phyloP scores from a whole-genome alignment of 2,888 invertebrate species.

The Neuroscelio doddi region DNA sequence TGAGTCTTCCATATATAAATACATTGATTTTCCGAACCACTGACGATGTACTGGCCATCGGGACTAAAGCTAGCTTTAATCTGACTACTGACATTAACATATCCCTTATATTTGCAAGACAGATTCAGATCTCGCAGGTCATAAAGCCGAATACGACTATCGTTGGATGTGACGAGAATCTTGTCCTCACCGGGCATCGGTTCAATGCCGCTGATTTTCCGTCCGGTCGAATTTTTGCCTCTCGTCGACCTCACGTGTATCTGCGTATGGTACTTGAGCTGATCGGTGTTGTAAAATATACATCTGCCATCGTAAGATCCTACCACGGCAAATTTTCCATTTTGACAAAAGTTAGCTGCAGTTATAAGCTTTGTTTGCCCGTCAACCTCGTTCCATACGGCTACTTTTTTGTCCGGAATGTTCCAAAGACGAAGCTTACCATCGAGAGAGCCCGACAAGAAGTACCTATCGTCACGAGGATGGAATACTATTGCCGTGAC shows the following conservation, averaged over 20 bases:
- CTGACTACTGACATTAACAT: slow-evolving; percentile 95
- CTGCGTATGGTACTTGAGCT: slow-evolving; percentile 97
- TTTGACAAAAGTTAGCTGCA: slow-evolving; percentile 97
- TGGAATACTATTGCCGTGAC: slow-evolving; percentile 99
- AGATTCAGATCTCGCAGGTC: slow-evolving; percentile 95
- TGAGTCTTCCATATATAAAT: slow-evolving; percentile 99
- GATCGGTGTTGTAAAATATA: slow-evolving; percentile 98
- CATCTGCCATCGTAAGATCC: slow-evolving; percentile 99
- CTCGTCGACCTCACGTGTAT: slow-evolving; percentile 96
- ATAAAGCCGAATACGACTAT: slow-evolving; percentile 95
- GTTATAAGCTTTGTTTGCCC: slow-evolving; percentile 96
- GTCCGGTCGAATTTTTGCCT: slow-evolving; percentile 95
- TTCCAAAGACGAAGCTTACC: slow-evolving; percentile 99
- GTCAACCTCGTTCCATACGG: slow-evolving; percentile 97
- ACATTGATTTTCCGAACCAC: slow-evolving; percentile 97
- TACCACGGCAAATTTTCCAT: slow-evolving; percentile 98
- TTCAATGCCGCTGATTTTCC: slow-evolving; percentile 98
- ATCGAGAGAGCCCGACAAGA: slow-evolving; percentile 97
- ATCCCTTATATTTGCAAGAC: slow-evolving; percentile 96
- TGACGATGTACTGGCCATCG: slow-evolving; percentile 97
- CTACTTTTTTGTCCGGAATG: slow-evolving; percentile 99
- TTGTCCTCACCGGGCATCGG: slow-evolving; percentile 97
- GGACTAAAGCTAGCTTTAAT: slow-evolving; percentile 98
- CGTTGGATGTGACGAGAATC: slow-evolving; percentile 97
- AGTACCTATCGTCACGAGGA: slow-evolving; percentile 92